Evolutionary conservation across 1,140 invertebrate genomes (phyloP).

Genomic region (Ganaspis sp.): DNA sequence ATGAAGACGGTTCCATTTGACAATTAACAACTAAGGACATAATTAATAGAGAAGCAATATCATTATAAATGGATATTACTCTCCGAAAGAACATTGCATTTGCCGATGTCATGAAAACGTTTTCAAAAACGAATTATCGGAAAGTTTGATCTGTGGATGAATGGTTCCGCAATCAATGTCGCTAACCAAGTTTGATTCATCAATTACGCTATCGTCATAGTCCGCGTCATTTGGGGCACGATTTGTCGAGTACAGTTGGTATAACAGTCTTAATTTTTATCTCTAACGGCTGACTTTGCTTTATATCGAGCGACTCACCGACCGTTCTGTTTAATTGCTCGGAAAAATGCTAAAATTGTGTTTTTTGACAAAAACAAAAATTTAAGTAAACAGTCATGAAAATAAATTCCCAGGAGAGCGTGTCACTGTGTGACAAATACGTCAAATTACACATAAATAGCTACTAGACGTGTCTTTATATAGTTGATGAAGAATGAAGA

Average conservation of each 20-base stretch:
- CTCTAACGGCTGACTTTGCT: conserved; percentile 41
- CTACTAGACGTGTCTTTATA: not conserved
- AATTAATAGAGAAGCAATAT: not conserved
- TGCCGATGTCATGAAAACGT: conserved; percentile 6
- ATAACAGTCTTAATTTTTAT: conserved; percentile 21
- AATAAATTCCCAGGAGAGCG: not conserved
- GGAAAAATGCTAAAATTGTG: conserved; percentile 53
- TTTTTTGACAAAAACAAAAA: conserved; percentile 39
- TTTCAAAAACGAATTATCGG: conserved; percentile 25
- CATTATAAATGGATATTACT: not conserved
- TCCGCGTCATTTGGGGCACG: conserved; percentile 17
- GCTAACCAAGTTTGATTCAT: conserved; percentile 23
- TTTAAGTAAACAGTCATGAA: not conserved
- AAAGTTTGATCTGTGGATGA: conserved; percentile 23
- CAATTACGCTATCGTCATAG: conserved; percentile 28
- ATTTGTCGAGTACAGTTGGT: not conserved
- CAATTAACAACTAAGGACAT: too few relatives aligned
- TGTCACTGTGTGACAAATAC: not conserved
- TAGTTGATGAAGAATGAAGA: conserved; percentile 4
- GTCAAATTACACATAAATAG: not conserved
- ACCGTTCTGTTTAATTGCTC: conserved; percentile 48
- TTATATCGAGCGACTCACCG: not conserved
- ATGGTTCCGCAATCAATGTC: conserved; percentile 28
- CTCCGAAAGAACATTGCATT: not conserved
- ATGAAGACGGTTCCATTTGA: too few relatives aligned